Conservation (phyloP, 2,888 invertebrate species). For the Anoncus sp. region DNA sequence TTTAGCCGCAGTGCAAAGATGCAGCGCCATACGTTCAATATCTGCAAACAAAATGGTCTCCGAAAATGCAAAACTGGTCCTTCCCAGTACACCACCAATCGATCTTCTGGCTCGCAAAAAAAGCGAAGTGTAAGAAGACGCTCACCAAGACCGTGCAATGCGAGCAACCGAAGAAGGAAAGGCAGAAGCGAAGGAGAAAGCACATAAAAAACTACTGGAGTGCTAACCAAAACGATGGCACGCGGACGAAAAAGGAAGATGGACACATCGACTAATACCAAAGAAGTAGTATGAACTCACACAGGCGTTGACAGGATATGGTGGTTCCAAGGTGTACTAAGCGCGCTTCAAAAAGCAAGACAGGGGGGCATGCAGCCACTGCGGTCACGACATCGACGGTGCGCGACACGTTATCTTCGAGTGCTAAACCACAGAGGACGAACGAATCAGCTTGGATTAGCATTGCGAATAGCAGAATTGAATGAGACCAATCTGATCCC, state of each 20-base stretch:
- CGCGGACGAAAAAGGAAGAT: background rate
- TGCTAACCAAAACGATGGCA: background rate
- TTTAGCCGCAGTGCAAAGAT: conserved; percentile 1
- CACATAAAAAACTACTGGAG: background rate
- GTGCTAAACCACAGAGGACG: background rate
- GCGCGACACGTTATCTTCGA: background rate
- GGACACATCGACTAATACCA: conserved; percentile 15
- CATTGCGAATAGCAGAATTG: background rate
- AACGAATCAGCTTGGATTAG: background rate
- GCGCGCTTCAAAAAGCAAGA: background rate
- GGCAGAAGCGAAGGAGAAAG: background rate
- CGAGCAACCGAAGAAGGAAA: background rate
- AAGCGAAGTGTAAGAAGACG: background rate
- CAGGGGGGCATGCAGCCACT: background rate
- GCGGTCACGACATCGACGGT: background rate
- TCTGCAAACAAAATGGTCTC: background rate
- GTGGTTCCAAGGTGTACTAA: background rate
- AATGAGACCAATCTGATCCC: background rate
- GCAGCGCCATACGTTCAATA: background rate
- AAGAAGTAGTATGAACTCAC: background rate
- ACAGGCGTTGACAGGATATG: background rate
- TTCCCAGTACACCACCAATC: conserved; percentile 15
- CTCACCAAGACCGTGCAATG: background rate
- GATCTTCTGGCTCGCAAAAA: background rate
- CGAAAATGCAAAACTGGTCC: background rate